A percentile compares a stretch with the other conserved stretches of the same genome.
phyloP scores from a whole-genome alignment of 2,797 vertebrate genomes.

The Phrynocephalus vlangalii region DNA sequence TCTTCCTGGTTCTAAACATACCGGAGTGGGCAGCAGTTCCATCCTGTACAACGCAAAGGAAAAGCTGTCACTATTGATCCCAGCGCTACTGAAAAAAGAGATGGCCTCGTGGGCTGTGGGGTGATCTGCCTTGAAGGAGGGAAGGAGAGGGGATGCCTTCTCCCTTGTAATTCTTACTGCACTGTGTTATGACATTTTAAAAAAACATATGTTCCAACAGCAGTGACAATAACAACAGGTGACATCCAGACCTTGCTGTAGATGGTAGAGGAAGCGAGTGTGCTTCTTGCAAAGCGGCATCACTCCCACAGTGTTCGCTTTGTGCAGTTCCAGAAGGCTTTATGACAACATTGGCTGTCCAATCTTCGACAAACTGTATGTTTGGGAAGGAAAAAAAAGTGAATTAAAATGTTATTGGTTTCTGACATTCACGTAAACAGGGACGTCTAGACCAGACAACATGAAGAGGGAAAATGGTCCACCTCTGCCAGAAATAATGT shows the following conservation, averaged over 20 bases:
- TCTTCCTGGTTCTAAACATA: conserved; percentile 82
- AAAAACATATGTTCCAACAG: neutral
- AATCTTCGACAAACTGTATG: conserved; percentile 83
- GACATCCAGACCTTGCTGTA: conserved; percentile 79
- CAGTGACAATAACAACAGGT: neutral
- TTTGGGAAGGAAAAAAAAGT: conserved; percentile 35
- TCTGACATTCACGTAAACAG: neutral
- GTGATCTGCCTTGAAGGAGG: neutral
- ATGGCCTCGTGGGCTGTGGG: too few species aligned
- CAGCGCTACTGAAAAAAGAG: neutral
- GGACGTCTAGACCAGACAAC: neutral
- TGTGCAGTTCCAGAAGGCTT: conserved; percentile 55
- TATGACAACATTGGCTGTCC: conserved; percentile 79
- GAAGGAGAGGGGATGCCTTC: neutral
- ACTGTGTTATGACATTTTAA: neutral
- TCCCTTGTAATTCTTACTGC: too few species aligned
- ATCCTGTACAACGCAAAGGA: conserved; percentile 71
- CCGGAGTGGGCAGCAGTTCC: conserved; percentile 74
- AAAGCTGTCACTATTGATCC: conserved; percentile 22
- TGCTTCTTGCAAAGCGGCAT: conserved; percentile 60
- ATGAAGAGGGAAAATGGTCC: neutral
- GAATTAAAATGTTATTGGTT: conserved; percentile 10
- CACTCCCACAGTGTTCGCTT: conserved; percentile 70
- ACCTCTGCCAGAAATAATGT: neutral
- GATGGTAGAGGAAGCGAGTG: conserved; percentile 76